phyloP scores from a whole-genome alignment of 2,113 vertebrate species.

The Salvelinus namaycush region DNA sequence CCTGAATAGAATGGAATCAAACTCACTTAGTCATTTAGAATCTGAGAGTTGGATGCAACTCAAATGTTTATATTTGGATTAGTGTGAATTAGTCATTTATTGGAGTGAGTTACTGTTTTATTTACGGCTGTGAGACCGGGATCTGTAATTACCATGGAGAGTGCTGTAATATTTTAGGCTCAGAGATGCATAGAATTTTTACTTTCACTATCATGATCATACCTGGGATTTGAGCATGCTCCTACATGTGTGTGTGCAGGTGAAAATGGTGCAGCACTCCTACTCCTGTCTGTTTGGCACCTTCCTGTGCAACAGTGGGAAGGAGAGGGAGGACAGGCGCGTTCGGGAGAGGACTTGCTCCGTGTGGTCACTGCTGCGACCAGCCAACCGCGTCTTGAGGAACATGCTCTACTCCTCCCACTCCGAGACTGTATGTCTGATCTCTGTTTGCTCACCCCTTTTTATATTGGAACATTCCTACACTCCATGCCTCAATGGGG shows the following conservation, averaged over 20 bases:
- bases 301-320: conserved; percentile 97
- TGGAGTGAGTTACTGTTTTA: neutral
- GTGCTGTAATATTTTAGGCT: neutral
- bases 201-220: neutral
- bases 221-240: too few species aligned
- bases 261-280: conserved; percentile 96
- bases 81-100: neutral
- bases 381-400: conserved; percentile 90
- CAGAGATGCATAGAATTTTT: too few species aligned
- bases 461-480: neutral
- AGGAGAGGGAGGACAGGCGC: conserved; percentile 90
- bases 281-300: conserved; percentile 99
- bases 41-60: neutral
- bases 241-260: conserved; percentile 67
- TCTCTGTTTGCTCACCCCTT: neutral
- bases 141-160: conserved; percentile 4
- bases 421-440: conserved; percentile 86
- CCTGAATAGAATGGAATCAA: conserved; percentile 15
- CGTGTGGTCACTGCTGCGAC: conserved; percentile 93
- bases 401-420: conserved; percentile 97
- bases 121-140: neutral
- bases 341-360: conserved; percentile 94
- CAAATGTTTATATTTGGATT: conserved; percentile 5
- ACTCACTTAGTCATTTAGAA: neutral
- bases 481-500: neutral